A percentile compares a stretch with the other conserved stretches of the same genome.
These are phyloP conservation scores for Cetoscarus ocellatus DNA, from an alignment of 2,797 vertebrate species.

Conservation along the genomic window DNA sequence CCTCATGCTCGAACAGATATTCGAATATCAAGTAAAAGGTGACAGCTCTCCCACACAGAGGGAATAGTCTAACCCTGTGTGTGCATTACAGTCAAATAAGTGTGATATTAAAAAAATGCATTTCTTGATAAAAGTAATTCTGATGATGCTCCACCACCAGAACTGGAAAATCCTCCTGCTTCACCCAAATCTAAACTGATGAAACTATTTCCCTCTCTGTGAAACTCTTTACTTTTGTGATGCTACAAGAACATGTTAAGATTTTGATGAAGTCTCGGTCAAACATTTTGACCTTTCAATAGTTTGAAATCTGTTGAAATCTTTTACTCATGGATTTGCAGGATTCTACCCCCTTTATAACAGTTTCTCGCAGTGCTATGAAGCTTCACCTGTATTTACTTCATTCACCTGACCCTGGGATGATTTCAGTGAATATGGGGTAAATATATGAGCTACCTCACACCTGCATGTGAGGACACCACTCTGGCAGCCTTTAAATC, in stretches of 20 bases:
- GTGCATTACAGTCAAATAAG: no score
- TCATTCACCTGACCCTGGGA: background rate
- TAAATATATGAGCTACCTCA: conserved; percentile 7
- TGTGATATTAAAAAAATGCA: no score
- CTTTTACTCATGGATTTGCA: background rate
- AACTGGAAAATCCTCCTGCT: no score
- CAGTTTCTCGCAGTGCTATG: background rate
- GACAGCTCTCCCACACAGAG: no score
- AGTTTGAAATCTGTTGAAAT: background rate
- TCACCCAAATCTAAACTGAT: no score
- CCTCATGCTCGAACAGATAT: no score
- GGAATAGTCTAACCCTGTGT: no score
- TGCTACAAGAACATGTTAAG: background rate
- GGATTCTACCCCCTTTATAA: background rate
- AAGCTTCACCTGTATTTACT: conserved; percentile 1
- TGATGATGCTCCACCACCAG: no score
- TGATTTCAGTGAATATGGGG: conserved; percentile 3
- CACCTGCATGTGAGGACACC: background rate
- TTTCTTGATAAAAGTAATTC: no score
- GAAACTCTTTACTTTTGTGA: background rate
- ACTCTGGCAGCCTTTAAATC: conserved; percentile 21
- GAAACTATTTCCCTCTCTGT: no score
- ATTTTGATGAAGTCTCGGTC: background rate
- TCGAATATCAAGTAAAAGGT: no score
- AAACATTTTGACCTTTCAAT: background rate